These are phyloP conservation scores for Gymnarchus niloticus DNA, from an alignment of 2,113 vertebrate genomes.

Conservation along the genomic window DNA sequence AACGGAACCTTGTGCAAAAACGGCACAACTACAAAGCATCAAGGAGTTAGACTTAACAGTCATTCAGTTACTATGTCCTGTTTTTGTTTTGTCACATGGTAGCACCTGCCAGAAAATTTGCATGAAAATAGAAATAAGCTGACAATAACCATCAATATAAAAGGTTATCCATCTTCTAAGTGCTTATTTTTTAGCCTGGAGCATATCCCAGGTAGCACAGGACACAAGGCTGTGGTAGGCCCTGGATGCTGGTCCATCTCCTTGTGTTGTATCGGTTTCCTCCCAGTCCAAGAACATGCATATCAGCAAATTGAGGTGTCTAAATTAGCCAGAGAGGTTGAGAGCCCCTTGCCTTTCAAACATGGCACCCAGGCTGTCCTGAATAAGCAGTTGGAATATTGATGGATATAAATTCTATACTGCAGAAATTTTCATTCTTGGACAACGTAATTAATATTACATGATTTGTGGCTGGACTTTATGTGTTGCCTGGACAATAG, in stretches of 20 bases:
- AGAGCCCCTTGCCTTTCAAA: background rate
- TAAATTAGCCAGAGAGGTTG: no score
- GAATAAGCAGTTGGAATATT: background rate
- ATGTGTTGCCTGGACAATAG: background rate
- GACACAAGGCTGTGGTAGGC: no score
- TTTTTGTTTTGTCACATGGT: background rate
- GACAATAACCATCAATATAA: background rate
- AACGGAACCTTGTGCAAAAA: background rate
- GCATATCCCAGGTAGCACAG: no score
- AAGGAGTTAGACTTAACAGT: background rate
- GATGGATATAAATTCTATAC: background rate
- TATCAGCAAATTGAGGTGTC: no score
- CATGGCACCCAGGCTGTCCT: background rate
- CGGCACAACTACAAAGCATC: background rate
- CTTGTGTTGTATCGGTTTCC: no score
- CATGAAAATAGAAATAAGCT: background rate
- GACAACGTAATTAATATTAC: no score
- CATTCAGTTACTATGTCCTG: background rate
- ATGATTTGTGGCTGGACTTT: background rate
- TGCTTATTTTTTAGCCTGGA: background rate
- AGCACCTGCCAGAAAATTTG: background rate
- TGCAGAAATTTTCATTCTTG: background rate
- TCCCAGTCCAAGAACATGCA: no score
- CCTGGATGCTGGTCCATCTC: no score
- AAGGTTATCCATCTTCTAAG: background rate